Evolutionary conservation across 2,113 vertebrate species (phyloP).

Genomic region (Tringa solitaria): DNA sequence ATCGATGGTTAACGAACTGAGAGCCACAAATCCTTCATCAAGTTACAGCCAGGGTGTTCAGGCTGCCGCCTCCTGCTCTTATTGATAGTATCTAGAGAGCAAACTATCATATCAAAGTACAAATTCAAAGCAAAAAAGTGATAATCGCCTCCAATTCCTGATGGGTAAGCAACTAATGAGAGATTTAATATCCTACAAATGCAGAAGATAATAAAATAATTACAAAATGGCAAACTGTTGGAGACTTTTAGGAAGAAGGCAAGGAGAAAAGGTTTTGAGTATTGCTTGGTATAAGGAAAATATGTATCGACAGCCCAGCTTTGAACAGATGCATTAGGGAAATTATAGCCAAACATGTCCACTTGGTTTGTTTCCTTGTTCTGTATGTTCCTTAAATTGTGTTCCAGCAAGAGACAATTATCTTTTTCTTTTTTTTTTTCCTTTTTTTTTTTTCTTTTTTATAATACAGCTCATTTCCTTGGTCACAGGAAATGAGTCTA

Average conservation of each 20-base stretch:
- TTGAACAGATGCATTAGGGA: neutral
- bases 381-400: neutral
- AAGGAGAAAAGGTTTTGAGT: neutral
- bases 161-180: neutral
- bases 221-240: neutral
- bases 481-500: neutral
- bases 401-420: neutral
- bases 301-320: neutral
- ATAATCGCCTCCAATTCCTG: constrained; percentile 3
- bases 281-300: neutral
- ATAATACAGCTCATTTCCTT: neutral
- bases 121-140: constrained; percentile 7
- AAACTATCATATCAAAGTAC: constrained; percentile 59
- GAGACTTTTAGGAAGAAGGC: neutral
- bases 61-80: neutral
- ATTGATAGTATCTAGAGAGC: constrained; percentile 17
- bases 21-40: constrained; percentile 3
- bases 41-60: neutral
- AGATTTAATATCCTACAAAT: constrained; percentile 1
- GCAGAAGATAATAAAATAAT: constrained; percentile 11
- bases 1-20: neutral
- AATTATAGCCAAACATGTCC: neutral
- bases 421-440: neutral
- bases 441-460: neutral
- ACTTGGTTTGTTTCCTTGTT: neutral